phyloP scores from a whole-genome alignment of 2,888 invertebrate genomes.

The Pterobdella sp. region DNA sequence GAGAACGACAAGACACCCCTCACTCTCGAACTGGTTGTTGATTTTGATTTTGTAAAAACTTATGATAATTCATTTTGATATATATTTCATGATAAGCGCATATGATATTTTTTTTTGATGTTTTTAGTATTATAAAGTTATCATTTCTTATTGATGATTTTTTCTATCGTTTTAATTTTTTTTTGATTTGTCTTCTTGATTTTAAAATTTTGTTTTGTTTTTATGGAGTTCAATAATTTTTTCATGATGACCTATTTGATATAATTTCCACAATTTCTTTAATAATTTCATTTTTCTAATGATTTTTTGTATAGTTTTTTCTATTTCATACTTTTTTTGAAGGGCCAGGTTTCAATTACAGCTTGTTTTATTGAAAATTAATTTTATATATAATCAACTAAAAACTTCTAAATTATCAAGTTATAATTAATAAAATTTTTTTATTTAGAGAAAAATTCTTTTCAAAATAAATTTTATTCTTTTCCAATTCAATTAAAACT shows the following conservation, averaged over 20 bases:
- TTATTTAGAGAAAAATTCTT: too few species aligned
- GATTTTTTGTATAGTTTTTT: neutral
- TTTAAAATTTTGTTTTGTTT: neutral
- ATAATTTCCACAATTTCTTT: neutral
- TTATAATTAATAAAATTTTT: too few species aligned
- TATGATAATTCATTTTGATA: neutral
- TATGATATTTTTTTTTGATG: neutral
- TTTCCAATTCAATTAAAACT: too few species aligned
- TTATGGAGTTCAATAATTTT: neutral
- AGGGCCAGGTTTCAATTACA: too few species aligned
- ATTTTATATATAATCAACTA: too few species aligned
- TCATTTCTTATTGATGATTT: constrained; percentile 6
- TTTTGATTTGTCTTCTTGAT: constrained; percentile 11
- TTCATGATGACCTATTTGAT: neutral
- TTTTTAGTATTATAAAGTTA: neutral
- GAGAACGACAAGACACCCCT: constrained; percentile 96
- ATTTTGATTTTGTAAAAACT: neutral
- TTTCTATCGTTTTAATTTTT: constrained; percentile 7
- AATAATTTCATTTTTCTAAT: neutral
- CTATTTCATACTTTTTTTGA: neutral
- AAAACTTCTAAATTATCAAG: too few species aligned
- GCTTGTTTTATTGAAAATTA: too few species aligned
- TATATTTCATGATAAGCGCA: neutral
- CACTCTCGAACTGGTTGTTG: constrained; percentile 85
- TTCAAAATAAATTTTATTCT: too few species aligned